Base-by-base conservation (phyloP, 2,797 vertebrate genomes). In the Anabas testudineus region DNA sequence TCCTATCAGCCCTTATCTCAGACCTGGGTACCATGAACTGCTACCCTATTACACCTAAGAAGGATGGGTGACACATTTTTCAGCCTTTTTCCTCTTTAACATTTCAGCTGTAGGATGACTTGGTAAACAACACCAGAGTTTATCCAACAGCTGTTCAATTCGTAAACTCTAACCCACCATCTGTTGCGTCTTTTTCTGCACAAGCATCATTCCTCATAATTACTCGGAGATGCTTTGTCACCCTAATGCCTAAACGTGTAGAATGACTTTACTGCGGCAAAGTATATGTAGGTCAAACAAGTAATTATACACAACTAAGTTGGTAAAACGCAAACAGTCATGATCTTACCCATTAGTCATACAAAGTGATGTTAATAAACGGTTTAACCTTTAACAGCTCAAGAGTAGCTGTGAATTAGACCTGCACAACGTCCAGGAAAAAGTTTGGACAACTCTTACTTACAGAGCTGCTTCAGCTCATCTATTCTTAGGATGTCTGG, bases 141-240 rank as follows among this genome's bases (percentile, higher is more conserved):
- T 45, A 62, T 26, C 32, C 12, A 71, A 28, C 72, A 80, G 73
- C 80, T 84, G 70, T 69, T 62, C 53, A 72, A 79, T 69, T 81
- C 45, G 64, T 49, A 70, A 65, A 61, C 60, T 51, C 28, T 28
- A 55, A 69, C 43, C 42, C 18, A 39, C 74, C 61, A 76, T 79
- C 81, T 81, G 74, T 66, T 69, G n/a, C 28, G 45, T 16, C 5
- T 51, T 61, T 74, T 60, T 43, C 34, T 61, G 49, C 39, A 24
- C 28, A 22, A 12, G 48, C 67, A 45, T 74, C 51, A 48, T 55
- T 48, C 15, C 24, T 58, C 5, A 16, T 58, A 45, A 55, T 77
- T 76, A 74, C 47, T 71, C 67, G 67, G 34, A 67, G 51, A 30
- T n/a, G 48, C 64, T 62, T 62, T 67, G 68, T 67, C 60, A 58